A percentile compares a stretch with the other conserved stretches of the same genome.
Conservation (phyloP, 2,797 vertebrate species). For the Pseudomugil tenellus region DNA sequence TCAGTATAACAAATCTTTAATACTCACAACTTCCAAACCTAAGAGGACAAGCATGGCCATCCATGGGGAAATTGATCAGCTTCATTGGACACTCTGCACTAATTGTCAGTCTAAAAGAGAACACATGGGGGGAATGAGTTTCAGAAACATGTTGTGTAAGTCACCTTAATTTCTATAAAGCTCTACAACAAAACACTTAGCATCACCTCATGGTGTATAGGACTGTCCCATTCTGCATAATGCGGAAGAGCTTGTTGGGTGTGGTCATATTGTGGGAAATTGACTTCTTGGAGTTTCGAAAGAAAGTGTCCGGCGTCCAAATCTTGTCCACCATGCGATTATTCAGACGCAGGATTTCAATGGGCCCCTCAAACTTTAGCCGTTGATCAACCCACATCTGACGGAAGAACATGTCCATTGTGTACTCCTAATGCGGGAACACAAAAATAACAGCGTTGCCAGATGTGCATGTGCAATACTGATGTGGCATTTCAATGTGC, state of each 20-base stretch:
- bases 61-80: conserved; percentile 85
- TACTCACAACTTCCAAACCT: conserved; percentile 87
- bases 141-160: not conserved
- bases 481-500: conserved; percentile 39
- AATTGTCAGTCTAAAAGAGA: conserved; percentile 80
- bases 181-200: not conserved
- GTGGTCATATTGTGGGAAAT: conserved; percentile 85
- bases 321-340: conserved; percentile 87
- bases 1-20: not conserved
- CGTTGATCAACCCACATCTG: conserved; percentile 87
- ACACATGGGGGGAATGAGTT: conserved; percentile 6
- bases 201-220: conserved; percentile 87
- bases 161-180: not conserved
- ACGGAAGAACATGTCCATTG: conserved; percentile 87
- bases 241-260: conserved; percentile 87
- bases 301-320: conserved; percentile 87
- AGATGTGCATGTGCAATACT: conserved; percentile 4
- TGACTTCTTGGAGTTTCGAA: conserved; percentile 83
- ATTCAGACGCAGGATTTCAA: conserved; percentile 84
- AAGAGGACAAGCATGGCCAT: conserved; percentile 85
- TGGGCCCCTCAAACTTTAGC: conserved; percentile 82
- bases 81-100: conserved; percentile 84
- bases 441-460: not conserved
- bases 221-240: conserved; percentile 87
- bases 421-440: conserved; percentile 70